Evolutionary conservation across 1,140 invertebrate species (phyloP).

Genomic region (Ruditapes philippinarum): DNA sequence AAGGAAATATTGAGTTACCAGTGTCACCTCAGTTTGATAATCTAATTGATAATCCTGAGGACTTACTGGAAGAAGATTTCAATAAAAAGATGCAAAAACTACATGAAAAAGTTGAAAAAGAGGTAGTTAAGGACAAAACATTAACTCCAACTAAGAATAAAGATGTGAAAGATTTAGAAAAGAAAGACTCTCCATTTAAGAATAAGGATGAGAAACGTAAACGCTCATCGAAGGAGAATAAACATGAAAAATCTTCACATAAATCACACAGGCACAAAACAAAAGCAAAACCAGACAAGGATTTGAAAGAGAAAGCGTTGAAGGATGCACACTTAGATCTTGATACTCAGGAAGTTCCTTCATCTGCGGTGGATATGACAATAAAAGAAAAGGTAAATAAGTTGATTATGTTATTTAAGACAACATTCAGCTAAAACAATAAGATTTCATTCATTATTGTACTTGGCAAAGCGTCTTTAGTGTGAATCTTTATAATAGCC

Average conservation of each 20-base stretch:
- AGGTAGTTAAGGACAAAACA: slow-evolving; percentile 15
- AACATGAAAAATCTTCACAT: slow-evolving; percentile 1
- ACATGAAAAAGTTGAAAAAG: slow-evolving; percentile 35
- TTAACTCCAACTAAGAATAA: slow-evolving; percentile 28
- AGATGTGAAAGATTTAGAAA: slow-evolving; percentile 55
- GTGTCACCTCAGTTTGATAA: slow-evolving; percentile 67
- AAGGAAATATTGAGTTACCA: slow-evolving; percentile 75
- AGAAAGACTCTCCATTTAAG: slow-evolving; percentile 54
- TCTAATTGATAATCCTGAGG: slow-evolving; percentile 64
- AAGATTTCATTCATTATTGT: too few relatives aligned
- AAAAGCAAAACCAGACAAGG: slow-evolving; percentile 34
- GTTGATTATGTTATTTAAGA: too few relatives aligned
- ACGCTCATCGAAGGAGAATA: slow-evolving; percentile 53
- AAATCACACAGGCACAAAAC: neutral
- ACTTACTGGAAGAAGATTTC: slow-evolving; percentile 63
- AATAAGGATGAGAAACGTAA: slow-evolving; percentile 19
- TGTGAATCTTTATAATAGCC: too few relatives aligned
- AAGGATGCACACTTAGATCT: slow-evolving; percentile 54
- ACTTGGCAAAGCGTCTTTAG: too few relatives aligned
- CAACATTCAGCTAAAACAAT: too few relatives aligned
- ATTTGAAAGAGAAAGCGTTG: slow-evolving; percentile 51
- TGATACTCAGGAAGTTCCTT: slow-evolving; percentile 77
- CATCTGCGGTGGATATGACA: slow-evolving; percentile 94
- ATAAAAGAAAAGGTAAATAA: slow-evolving; percentile 96
- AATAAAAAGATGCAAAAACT: slow-evolving; percentile 64